These are phyloP conservation scores for Potamilus streckersoni DNA, from an alignment of 1,140 invertebrate genomes.

Conservation along the genomic window DNA sequence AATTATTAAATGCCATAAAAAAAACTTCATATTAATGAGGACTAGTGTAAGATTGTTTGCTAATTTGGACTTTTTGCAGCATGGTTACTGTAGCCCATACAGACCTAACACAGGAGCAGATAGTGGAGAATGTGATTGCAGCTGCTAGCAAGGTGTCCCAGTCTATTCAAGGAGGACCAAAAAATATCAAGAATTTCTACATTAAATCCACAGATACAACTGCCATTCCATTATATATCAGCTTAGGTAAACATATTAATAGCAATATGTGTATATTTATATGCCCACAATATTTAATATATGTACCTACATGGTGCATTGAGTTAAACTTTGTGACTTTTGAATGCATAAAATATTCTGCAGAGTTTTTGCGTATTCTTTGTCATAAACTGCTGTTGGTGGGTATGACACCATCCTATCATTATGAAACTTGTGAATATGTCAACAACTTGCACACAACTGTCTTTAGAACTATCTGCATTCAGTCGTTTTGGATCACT, in stretches of 20 bases:
- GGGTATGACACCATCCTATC: too few relatives aligned
- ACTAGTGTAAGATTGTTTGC: not conserved
- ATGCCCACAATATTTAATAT: not conserved
- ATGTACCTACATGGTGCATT: too few relatives aligned
- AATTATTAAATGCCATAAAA: too few relatives aligned
- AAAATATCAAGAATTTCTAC: conserved; percentile 20
- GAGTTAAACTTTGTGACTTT: too few relatives aligned
- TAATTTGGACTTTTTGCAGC: not conserved
- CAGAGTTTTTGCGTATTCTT: too few relatives aligned
- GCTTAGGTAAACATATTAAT: conserved; percentile 5
- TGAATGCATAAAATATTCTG: too few relatives aligned
- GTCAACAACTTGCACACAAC: too few relatives aligned
- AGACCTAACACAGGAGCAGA: not conserved
- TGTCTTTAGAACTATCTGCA: too few relatives aligned
- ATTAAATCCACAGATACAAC: conserved; percentile 15
- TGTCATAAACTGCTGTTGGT: too few relatives aligned
- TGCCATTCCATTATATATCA: conserved; percentile 18
- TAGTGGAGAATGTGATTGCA: conserved; percentile 17
- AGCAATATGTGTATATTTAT: not conserved
- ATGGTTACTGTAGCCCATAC: conserved; percentile 5
- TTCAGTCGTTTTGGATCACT: too few relatives aligned
- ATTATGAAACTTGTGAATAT: too few relatives aligned
- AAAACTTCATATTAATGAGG: not conserved
- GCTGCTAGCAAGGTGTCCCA: conserved; percentile 2
- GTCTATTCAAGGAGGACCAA: conserved; percentile 14